These are phyloP conservation scores for Parascotia fuliginaria DNA, from an alignment of 2,888 invertebrate genomes.

Conservation along the genomic window DNA sequence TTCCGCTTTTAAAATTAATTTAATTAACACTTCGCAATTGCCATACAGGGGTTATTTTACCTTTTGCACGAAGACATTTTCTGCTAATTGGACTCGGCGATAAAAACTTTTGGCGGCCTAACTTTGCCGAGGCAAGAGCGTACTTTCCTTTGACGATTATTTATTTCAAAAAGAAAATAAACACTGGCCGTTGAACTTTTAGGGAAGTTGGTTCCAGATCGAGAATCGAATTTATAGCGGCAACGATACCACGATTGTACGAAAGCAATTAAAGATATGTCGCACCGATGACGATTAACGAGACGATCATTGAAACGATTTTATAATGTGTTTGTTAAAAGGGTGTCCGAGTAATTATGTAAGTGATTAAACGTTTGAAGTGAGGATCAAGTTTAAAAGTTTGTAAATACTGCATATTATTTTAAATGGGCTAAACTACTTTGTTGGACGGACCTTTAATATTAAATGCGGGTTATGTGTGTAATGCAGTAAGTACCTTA, in stretches of 20 bases:
- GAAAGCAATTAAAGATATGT: slow-evolving; percentile 23
- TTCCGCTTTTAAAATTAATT: slow-evolving; percentile 6
- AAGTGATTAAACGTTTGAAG: background rate
- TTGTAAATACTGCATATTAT: background rate
- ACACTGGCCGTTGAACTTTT: slow-evolving; percentile 39
- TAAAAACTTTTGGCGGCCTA: slow-evolving; percentile 51
- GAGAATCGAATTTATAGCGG: slow-evolving; percentile 25
- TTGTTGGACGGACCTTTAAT: too few relatives aligned
- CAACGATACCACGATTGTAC: slow-evolving; percentile 23
- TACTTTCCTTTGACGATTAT: slow-evolving; percentile 44
- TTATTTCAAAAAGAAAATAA: slow-evolving; percentile 34
- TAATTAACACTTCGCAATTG: slow-evolving; percentile 21
- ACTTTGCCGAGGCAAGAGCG: slow-evolving; percentile 31
- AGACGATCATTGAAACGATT: slow-evolving; percentile 13
- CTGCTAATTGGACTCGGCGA: slow-evolving; percentile 54
- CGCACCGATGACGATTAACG: slow-evolving; percentile 12
- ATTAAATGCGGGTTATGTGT: too few relatives aligned
- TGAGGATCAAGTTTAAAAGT: background rate
- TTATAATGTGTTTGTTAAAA: slow-evolving; percentile 12
- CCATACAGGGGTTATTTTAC: slow-evolving; percentile 7
- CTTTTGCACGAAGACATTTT: slow-evolving; percentile 38
- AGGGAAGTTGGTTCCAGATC: slow-evolving; percentile 35
- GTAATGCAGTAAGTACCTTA: too few relatives aligned
- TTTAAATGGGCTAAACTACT: background rate
- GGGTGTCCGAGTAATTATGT: slow-evolving; percentile 6